Base-by-base conservation (phyloP, 2,797 vertebrate species). In the Ptychobarbus kaznakovi region DNA sequence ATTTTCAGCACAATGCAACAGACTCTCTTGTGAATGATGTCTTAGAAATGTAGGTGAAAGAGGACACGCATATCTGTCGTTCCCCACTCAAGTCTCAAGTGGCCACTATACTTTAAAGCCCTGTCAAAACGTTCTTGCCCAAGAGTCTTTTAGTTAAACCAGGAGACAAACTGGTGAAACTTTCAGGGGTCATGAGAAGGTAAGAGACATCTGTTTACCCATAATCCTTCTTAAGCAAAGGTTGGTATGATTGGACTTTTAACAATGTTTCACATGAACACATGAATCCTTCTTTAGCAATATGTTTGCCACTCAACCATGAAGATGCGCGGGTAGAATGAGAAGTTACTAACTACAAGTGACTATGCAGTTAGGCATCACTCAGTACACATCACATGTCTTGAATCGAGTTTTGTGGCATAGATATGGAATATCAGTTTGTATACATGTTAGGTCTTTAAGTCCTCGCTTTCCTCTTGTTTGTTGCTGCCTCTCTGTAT, bases 161-260 rank as follows among this genome's bases (percentile, higher is more conserved):
- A 73, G 61, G 77, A 74, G 58, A 73, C 74, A 79, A 83, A 85
- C 6, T 10, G 70, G 82, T 86, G 58, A 87, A 84, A 82, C 81
- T 79, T 66, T 73, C 13, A 65, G 66, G 32, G 16, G 46, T 58
- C 46, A 40, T 68, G 25, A 81, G 42, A 76, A 25, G 56, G 15
- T 22, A 61, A 51, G 61, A 86, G 72, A 75, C 77, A 46, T 70
- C 1, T 74, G 38, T 85, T 88, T 82, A 78, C 72, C 61, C 32
- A 82, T 69, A 72, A 76, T 38, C n/a, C 44, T 83, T 74, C 46
- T 58, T 80, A 22, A 82, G 82, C 49, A 32, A 76, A 69, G 18
- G 49, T 49, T 56, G 53, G 84, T 25, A 88, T 69, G 80, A 74
- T 12, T 35, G 84, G 84, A 85, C 80, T 84, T 85, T 81, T n/a